Conservation (phyloP, 2,797 vertebrate genomes). For the Propithecus deckenii region DNA sequence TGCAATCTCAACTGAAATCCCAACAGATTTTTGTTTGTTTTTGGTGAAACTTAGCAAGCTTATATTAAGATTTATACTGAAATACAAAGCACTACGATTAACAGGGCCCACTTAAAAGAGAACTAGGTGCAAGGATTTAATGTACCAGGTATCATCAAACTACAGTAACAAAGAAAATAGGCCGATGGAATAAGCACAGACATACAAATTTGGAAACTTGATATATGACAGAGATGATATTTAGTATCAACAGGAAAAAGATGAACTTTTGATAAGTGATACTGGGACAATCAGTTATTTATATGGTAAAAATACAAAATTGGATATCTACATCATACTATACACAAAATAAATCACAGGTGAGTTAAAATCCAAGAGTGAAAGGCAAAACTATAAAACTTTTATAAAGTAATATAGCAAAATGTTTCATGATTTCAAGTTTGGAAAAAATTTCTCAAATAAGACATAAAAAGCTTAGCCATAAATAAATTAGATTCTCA, state of each 20-base stretch:
- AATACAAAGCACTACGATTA: not conserved
- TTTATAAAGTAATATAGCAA: not conserved
- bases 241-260: not conserved
- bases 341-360: not conserved
- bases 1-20: not conserved
- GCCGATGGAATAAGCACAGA: not conserved
- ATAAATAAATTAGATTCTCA: conserved; percentile 1
- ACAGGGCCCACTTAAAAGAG: not conserved
- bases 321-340: not conserved
- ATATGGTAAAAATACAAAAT: not conserved
- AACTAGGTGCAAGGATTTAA: not conserved
- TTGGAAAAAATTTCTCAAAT: not conserved
- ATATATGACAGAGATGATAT: not conserved
- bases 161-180: not conserved
- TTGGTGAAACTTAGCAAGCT: not conserved
- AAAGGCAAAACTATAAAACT: conserved; percentile 32
- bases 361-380: not conserved
- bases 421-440: not conserved
- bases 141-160: not conserved
- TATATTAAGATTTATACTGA: too few species aligned
- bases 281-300: not conserved
- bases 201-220: not conserved
- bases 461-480: not conserved
- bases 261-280: not conserved
- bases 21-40: not conserved